phyloP scores from a whole-genome alignment of 2,113 vertebrate genomes.

The Archocentrus centrarchus region DNA sequence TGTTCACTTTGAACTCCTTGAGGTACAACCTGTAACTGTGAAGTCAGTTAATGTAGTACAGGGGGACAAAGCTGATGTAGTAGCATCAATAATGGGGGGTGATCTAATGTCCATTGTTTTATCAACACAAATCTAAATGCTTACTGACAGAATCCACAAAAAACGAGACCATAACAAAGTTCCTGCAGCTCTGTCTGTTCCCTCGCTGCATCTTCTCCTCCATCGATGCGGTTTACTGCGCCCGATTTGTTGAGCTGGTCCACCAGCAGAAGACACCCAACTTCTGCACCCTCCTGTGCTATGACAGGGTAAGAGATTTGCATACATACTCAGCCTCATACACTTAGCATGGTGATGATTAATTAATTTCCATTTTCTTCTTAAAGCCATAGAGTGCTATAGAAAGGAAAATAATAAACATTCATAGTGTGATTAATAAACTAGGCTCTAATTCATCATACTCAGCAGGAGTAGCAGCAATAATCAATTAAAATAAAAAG shows the following conservation, averaged over 20 bases:
- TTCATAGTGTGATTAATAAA: not conserved
- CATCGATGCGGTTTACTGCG: conserved; percentile 97
- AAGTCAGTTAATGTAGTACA: not conserved
- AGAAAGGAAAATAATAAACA: not conserved
- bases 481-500: not conserved
- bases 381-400: not conserved
- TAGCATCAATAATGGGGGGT: not conserved
- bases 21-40: not conserved
- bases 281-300: conserved; percentile 98
- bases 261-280: conserved; percentile 98
- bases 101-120: not conserved
- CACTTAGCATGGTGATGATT: not conserved
- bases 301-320: conserved; percentile 90
- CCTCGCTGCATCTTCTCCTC: conserved; percentile 99
- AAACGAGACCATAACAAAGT: conserved; percentile 99
- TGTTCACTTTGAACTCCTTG: not conserved
- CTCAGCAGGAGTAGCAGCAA: not conserved
- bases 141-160: conserved; percentile 92
- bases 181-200: conserved; percentile 98
- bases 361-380: not conserved
- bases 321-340: conserved; percentile 34
- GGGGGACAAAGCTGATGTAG: not conserved
- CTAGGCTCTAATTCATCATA: not conserved
- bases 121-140: conserved; percentile 4
- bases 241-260: conserved; percentile 96